Base-by-base conservation (phyloP, 2,888 invertebrate genomes). In the Campoletis raptor region DNA sequence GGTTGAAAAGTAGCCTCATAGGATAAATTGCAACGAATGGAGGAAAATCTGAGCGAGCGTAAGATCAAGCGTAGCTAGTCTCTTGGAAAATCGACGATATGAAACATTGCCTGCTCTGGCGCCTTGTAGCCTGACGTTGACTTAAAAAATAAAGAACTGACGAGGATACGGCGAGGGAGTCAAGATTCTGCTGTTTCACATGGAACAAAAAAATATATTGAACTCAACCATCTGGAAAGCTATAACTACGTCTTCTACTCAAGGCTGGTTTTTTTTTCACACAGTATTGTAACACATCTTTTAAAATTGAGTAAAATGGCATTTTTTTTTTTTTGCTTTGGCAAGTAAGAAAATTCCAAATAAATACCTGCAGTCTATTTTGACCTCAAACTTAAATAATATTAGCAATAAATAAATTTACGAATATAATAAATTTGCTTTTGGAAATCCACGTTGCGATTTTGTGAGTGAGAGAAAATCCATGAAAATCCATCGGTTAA, bases 41-140 rank as follows among this genome's bases (percentile, higher is more conserved):
- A 79, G 83, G 66, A 85, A 67, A 85, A 78, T 82, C 79, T 76
- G 64, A 66, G 84, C 82, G 74, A 82, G 76, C 77, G 83, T 74
- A 81, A 78, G 74, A 81, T 76, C 79, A 77, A 85, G 80, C 84
- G 81, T 81, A 85, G 89, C 89, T 92, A 93, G 91, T 90, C 93
- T 92, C 87, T 90, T 80, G 93, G 94, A 94, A 94, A 94, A 94
- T 94, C 92, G 93, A 89, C 92, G 91, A 93, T 92, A 93, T 93
- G 93, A 93, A 93, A 93, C 91, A 91, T 88, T 87, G 90, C 88
- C 89, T 90, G 87, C 84, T 76, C 85, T 81, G 87, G 82, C 80
- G 83, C 87, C 86, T 85, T 82, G 80, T 86, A 69, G 88, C 85
- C 85, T 82, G 77, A 81, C 85, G 85, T 85, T 85, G 81, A 87